Evolutionary conservation across 2,888 invertebrate genomes (phyloP).

Genomic region (Sicus ferrugineus): DNA sequence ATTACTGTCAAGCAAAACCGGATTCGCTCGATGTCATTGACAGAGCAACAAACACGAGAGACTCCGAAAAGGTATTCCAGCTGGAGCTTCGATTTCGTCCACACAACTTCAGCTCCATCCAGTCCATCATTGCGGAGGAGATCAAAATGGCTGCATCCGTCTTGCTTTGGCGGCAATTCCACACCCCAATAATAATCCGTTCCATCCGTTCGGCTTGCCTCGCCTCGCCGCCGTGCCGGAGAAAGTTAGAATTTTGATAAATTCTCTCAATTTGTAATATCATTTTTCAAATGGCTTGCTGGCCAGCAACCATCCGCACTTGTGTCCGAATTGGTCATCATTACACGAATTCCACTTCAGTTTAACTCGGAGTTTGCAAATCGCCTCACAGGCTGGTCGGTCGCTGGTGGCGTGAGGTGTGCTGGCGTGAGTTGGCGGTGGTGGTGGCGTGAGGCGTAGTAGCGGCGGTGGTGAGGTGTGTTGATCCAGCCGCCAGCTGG

Average conservation of each 20-base stretch:
- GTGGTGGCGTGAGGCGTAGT: neutral
- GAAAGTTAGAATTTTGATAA: slow-evolving; percentile 55
- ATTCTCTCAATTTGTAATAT: slow-evolving; percentile 63
- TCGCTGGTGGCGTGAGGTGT: no score
- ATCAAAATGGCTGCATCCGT: slow-evolving; percentile 16
- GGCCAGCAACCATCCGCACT: slow-evolving; percentile 20
- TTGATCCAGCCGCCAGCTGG: no score
- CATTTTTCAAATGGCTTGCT: slow-evolving; percentile 57
- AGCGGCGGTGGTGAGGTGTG: neutral
- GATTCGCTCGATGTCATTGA: neutral
- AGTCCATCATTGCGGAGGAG: neutral
- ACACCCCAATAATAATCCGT: slow-evolving; percentile 9
- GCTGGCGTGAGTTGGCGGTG: no score
- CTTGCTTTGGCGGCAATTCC: slow-evolving; percentile 31
- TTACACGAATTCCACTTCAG: slow-evolving; percentile 25
- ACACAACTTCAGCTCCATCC: no score
- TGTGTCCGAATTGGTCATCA: slow-evolving; percentile 32
- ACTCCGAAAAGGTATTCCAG: no score
- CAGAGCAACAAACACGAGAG: no score
- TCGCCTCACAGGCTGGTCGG: slow-evolving; percentile 2
- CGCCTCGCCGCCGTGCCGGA: neutral
- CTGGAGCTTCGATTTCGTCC: no score
- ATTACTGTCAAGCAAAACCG: neutral
- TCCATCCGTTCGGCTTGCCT: neutral
- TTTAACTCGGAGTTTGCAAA: slow-evolving; percentile 27